These are phyloP conservation scores for Bicyclus anynana DNA, from an alignment of 1,140 invertebrate species.

Conservation along the genomic window DNA sequence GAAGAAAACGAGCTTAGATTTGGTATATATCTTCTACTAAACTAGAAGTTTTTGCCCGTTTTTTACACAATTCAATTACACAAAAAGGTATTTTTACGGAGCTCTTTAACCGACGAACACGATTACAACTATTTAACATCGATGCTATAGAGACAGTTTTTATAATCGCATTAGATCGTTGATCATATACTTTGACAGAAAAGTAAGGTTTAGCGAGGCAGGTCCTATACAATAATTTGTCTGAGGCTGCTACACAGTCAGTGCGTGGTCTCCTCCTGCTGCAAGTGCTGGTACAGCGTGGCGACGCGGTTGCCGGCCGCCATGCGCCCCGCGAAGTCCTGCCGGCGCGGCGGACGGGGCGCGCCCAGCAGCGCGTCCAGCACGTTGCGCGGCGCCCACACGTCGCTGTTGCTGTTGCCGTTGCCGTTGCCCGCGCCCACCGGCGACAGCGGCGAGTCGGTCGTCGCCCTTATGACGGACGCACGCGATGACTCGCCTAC, in stretches of 20 bases:
- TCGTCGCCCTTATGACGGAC: constrained; percentile 86
- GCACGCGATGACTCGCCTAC: constrained; percentile 56
- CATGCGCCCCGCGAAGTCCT: constrained; percentile 88
- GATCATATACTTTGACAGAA: too few species aligned
- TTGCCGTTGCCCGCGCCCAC: constrained; percentile 68
- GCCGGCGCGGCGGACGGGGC: constrained; percentile 77
- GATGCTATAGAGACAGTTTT: too few species aligned
- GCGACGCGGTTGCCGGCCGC: constrained; percentile 83
- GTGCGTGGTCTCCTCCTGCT: constrained; percentile 57
- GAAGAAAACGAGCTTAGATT: too few species aligned
- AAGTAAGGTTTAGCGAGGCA: too few species aligned
- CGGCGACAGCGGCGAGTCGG: constrained; percentile 90
- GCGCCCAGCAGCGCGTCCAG: constrained; percentile 82
- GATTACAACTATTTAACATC: too few species aligned
- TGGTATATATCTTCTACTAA: too few species aligned
- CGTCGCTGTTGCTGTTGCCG: constrained; percentile 52
- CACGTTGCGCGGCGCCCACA: constrained; percentile 77
- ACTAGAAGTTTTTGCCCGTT: too few species aligned
- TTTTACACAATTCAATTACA: too few species aligned
- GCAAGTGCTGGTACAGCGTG: constrained; percentile 86
- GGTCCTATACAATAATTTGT: too few species aligned
- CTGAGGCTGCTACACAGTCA: constrained; percentile 28
- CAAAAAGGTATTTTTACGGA: too few species aligned
- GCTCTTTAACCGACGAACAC: too few species aligned
- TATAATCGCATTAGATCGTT: too few species aligned